A percentile compares a stretch with the other conserved stretches of the same genome.
Evolutionary conservation across 2,113 vertebrate genomes (phyloP).

Genomic region (Polyodon spathula): DNA sequence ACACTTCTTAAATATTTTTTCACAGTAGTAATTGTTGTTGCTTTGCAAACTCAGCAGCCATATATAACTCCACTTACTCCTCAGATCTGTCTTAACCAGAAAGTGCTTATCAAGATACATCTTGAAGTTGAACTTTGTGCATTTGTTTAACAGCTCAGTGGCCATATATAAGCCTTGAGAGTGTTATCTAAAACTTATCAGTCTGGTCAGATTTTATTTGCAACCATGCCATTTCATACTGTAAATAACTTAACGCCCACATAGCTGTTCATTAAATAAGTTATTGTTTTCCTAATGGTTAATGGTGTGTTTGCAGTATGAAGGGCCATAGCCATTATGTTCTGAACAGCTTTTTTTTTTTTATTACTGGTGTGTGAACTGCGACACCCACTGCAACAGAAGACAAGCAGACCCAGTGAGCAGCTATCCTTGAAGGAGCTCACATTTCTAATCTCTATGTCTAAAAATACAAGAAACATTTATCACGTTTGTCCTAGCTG

Average conservation of each 20-base stretch:
- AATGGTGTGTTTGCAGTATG: neutral
- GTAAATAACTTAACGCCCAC: neutral
- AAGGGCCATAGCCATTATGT: neutral
- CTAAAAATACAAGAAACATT: constrained; percentile 53
- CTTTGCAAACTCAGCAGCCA: too few species aligned
- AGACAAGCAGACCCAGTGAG: constrained; percentile 11
- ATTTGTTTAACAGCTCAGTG: too few species aligned
- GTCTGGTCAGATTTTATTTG: neutral
- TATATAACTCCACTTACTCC: too few species aligned
- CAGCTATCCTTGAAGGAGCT: constrained; percentile 25
- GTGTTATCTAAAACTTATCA: neutral
- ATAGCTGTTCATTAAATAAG: neutral
- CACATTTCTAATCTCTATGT: constrained; percentile 42
- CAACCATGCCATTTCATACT: neutral
- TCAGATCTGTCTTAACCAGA: too few species aligned
- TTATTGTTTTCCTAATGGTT: neutral
- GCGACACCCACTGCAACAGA: constrained; percentile 8
- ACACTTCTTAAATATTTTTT: too few species aligned
- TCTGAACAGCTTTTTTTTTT: too few species aligned
- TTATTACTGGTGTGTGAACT: too few species aligned
- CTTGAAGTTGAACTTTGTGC: too few species aligned
- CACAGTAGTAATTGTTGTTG: too few species aligned
- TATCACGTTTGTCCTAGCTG: constrained; percentile 33
- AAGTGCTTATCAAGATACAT: too few species aligned
- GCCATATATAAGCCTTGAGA: too few species aligned